Base-by-base conservation (phyloP, 2,888 invertebrate species). In the Keiferia lycopersicella region DNA sequence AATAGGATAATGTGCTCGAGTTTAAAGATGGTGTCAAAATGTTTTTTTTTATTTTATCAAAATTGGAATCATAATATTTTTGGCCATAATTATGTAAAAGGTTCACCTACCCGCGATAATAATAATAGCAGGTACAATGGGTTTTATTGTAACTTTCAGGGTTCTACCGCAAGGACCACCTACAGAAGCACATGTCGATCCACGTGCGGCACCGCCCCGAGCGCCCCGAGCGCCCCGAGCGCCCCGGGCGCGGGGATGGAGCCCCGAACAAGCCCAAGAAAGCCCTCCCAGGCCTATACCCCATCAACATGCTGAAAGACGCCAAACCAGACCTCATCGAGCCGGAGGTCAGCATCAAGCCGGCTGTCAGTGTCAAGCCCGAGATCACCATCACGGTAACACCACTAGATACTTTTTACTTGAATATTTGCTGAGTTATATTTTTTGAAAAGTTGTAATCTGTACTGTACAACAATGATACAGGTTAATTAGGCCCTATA, bases 81-180 rank as follows among this genome's bases (percentile, higher is more conserved):
- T n/a, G n/a, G n/a, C n/a, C n/a, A n/a, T n/a, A n/a, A n/a, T n/a
- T n/a, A n/a, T n/a, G n/a, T n/a, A n/a, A n/a, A n/a, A n/a, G n/a
- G n/a, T n/a, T n/a, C n/a, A n/a, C n/a, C n/a, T n/a, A n/a, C n/a
- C n/a, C n/a, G n/a, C n/a, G n/a, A n/a, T n/a, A n/a, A n/a, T n/a
- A n/a, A n/a, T n/a, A n/a, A n/a, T n/a, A n/a, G n/a, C n/a, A n/a
- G 26, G 26, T 26, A 4, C 2, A 26, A 26, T 26, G 2, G 6
- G 26, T 26, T 6, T 6, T 4, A 26, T 26, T 26, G 8, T 0
- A 1, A 18, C 12, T 16, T n/a, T 0, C 77, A 91, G 91, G 91
- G 20, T 91, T 91, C 74, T 91, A 91, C 76, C 86, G 91, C 64
- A 91, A 91, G 63, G 91, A 91, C 65, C 91, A 91, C 68, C 70